Base-by-base conservation (phyloP, 2,888 invertebrate species). In the Rosalia funebris region DNA sequence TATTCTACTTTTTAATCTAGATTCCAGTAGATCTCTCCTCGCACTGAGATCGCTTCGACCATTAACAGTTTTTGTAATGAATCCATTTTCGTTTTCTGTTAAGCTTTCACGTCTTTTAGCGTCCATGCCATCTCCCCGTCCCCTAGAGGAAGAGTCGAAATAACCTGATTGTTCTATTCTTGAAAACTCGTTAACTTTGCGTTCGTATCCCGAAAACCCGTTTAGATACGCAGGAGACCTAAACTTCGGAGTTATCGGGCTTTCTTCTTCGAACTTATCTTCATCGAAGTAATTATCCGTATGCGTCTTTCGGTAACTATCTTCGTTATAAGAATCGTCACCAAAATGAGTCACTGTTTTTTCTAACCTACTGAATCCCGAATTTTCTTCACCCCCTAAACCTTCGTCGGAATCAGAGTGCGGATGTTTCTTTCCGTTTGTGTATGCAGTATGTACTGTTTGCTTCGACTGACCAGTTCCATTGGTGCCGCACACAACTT, bases 401-500 rank as follows among this genome's bases (percentile, higher is more conserved):
- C 91, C 91, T 79, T 92, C 92, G 68, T 91, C 92, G 76, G 91
- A 92, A 76, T 92, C 92, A 9, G 91, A 91, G 56, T 87, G 84
- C 0, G 83, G 77, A 53, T 84, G 83, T n/a, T 82, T 81, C 62
- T 82, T 76, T 75, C 83, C 77, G 59, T 78, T 79, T 16, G 72
- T 74, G 62, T 81, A 82, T 17, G 79, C 83, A 60, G 86, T 86
- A 66, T 86, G 87, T 12, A 87, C 75, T 14, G 87, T 86, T 70
- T 83, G 82, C 68, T 84, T 84, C 17, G 72, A 73, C 1, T 73
- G 69, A 9, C 52, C 70, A 31, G 66, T 71, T 12, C 77, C 79
- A 53, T 77, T 70, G 76, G 81, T 71, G 81, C 85, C 80, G 81
- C 84, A 82, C 0, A 88, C 85, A 1, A 93, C 89, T 78, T 92